Evolutionary conservation across 2,888 invertebrate genomes (phyloP), one percentile per base, ranked within the genome.

Genomic region (Andrena fulva): DNA sequence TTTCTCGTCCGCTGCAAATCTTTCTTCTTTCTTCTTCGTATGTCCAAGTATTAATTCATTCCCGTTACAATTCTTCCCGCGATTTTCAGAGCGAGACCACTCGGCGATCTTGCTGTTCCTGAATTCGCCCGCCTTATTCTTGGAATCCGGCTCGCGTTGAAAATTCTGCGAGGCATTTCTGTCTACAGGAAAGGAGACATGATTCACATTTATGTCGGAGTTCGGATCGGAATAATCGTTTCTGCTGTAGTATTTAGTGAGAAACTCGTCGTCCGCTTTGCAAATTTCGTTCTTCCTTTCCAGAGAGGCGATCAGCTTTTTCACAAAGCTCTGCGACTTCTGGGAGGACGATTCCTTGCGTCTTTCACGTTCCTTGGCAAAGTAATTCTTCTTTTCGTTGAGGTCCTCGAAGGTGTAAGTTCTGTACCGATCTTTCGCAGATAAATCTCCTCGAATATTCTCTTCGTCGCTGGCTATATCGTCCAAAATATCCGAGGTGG

Each of bases 301-400:
- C 27, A 89, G 72, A 2, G 78, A 83, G 8, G 86, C 87, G 6
- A 89, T 85, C 12, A 88, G 69, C 54, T 71, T 82, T 50, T 77
- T 87, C 3, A 89, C 85, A n/a, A 89, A 82, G 67, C 77, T 89
- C 2, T 71, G 84, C 0, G 89, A 85, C 7, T 77, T 82, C 12
- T 79, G 42, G 0, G 33, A 2, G 4, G 67, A 7, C 66, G 42
- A 48, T 68, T 20, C 71, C 66, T 62, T 59, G 29, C n/a, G 16
- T 33, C 7, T 3, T 24, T n/a, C 48, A 20, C 78, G 64, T 8
- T 83, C 70, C 1, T 63, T 64, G 7, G 5, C 2, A 20, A 64
- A 68, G 20, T n/a, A n/a, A 35, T 5, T 16, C n/a, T 42, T 68
- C 1, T 64, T 27, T 6, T 64, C 27, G 16, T 33, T 33, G 0